Evolutionary conservation across 2,113 vertebrate species (phyloP), one percentile per base, ranked within the genome.

Genomic region (Zosterops borbonicus): DNA sequence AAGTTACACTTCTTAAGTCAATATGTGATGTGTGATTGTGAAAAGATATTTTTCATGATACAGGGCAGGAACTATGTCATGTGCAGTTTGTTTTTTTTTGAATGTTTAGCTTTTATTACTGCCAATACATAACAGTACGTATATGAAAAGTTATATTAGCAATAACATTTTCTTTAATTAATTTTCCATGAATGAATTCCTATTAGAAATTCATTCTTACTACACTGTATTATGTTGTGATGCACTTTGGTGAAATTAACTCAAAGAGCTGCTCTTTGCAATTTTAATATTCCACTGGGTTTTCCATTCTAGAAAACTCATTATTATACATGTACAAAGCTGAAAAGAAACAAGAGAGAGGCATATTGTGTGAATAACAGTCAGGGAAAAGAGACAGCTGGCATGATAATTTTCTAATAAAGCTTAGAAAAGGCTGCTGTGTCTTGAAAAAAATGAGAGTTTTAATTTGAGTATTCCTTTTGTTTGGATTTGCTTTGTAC

Each of bases 291-390:
- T 99, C 98, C 97, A 84, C 97, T 94, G 96, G 92, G 98, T 96
- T 97, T 97, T 97, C 95, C 94, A 94, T 98, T 98, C 97, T 97
- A 97, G 97, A 98, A 98, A 98, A 97, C 94, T 98, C 98, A 99
- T 99, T 98, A 98, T 97, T 97, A 98, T 98, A 98, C 98, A 98
- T 98, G 97, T 97, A 98, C 88, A 96, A 97, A 97, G 96, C 97
- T 97, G 97, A 97, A 98, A 97, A 98, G 97, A 98, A 98, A 97
- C 97, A 98, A 98, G 98, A 98, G 97, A 97, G 96, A 97, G 96
- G 96, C 97, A 98, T 98, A 98, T 98, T 98, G 98, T 98, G 97
- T 97, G 95, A 97, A 98, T 98, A 98, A 98, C 98, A 98, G 98
- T 98, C 96, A 97, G 96, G 98, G 97, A 98, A 98, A 98, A 98